These are phyloP conservation scores for Leucopsar rothschildi DNA, from an alignment of 2,113 vertebrate genomes.

Conservation along the genomic window DNA sequence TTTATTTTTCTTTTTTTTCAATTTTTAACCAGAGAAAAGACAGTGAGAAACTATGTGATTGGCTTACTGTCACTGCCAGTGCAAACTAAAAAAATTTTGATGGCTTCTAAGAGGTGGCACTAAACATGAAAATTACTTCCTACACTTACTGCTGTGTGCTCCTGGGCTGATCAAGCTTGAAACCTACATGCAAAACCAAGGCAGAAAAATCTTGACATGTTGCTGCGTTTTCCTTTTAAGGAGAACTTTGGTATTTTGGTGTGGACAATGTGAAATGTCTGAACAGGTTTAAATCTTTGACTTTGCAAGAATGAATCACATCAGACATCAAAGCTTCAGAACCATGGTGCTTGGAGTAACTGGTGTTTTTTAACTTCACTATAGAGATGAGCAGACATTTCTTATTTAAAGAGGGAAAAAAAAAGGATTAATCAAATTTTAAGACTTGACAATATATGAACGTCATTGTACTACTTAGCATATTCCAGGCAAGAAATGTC, in stretches of 20 bases:
- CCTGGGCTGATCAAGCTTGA: constrained; percentile 22
- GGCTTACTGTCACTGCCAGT: not conserved
- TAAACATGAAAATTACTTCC: not conserved
- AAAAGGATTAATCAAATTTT: not conserved
- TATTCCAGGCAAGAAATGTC: not conserved
- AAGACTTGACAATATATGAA: not conserved
- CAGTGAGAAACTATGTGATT: not conserved
- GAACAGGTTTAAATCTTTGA: not conserved
- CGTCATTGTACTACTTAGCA: not conserved
- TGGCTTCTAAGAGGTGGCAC: not conserved
- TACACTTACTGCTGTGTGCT: not conserved
- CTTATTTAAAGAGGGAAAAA: not conserved
- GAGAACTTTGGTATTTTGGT: not conserved
- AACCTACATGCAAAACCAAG: constrained; percentile 8
- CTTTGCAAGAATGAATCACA: not conserved
- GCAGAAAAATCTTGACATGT: not conserved
- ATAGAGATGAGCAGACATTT: not conserved
- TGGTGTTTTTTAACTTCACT: not conserved
- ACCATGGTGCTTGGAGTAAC: not conserved
- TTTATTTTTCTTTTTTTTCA: not conserved
- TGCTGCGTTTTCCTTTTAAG: not conserved
- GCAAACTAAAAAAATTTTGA: not conserved
- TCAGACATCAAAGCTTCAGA: not conserved
- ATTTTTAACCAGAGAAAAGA: not conserved
- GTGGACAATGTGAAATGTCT: not conserved